Evolutionary conservation across 2,797 vertebrate species (phyloP).

Genomic region (Enteromius anoplus): DNA sequence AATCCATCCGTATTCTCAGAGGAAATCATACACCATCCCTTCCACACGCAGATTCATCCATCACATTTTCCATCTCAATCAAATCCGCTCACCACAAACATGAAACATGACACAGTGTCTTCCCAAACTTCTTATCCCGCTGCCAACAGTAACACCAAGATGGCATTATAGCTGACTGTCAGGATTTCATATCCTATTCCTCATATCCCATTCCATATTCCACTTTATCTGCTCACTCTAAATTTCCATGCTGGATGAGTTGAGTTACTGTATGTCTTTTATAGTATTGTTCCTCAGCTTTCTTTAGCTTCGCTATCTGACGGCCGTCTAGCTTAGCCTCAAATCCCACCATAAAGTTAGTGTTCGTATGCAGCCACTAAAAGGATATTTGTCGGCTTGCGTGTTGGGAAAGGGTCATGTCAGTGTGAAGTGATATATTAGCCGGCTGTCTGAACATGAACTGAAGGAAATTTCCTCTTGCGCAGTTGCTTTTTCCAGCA

Average conservation of each 20-base stretch:
- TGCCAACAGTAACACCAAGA: conserved; percentile 11
- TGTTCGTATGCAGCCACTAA: background rate
- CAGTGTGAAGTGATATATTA: conserved; percentile 26
- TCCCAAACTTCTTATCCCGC: background rate
- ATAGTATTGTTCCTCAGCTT: background rate
- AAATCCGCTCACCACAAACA: conserved; percentile 5
- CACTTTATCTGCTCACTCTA: background rate
- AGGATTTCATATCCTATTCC: background rate
- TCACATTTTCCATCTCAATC: conserved; percentile 24
- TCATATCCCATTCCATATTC: conserved; percentile 2
- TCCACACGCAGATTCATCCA: background rate
- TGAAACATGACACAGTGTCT: conserved; percentile 15
- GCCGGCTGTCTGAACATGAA: background rate
- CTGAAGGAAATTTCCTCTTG: conserved; percentile 30
- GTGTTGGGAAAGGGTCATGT: conserved; percentile 40
- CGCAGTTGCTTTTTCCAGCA: conserved; percentile 1
- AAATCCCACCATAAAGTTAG: conserved; percentile 30
- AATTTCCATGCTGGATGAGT: background rate
- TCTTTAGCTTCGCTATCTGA: background rate
- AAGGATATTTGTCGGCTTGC: background rate
- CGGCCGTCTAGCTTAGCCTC: conserved; percentile 21
- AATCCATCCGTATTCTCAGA: conserved; percentile 1
- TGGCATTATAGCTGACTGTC: background rate
- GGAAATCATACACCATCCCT: background rate
- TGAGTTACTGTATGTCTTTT: background rate